phyloP scores from a whole-genome alignment of 1,140 invertebrate species.

The Caenorhabditis briggsae region DNA sequence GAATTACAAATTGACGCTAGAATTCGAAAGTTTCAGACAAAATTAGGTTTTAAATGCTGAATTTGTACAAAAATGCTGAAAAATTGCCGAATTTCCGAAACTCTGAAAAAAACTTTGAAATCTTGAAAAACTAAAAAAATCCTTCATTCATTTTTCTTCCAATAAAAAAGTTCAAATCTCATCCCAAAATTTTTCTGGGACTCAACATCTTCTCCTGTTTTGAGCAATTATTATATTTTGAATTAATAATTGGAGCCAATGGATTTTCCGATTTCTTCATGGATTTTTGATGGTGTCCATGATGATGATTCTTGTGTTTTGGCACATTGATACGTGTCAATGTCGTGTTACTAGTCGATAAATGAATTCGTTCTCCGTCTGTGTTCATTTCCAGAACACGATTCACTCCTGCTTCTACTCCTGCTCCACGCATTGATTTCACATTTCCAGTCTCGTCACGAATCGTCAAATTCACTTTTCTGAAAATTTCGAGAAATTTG shows the following conservation, averaged over 20 bases:
- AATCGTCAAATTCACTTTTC: slow-evolving; percentile 31
- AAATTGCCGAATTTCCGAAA: too few species aligned
- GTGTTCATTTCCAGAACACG: slow-evolving; percentile 33
- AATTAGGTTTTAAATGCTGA: too few species aligned
- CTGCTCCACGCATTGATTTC: slow-evolving; percentile 53
- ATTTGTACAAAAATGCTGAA: too few species aligned
- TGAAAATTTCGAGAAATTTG: background rate
- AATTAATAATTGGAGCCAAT: background rate
- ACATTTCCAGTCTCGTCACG: slow-evolving; percentile 7
- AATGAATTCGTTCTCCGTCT: background rate
- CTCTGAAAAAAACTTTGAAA: too few species aligned
- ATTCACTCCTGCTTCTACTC: slow-evolving; percentile 21
- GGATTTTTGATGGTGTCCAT: background rate
- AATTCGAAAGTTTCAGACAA: too few species aligned
- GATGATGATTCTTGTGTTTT: slow-evolving; percentile 15
- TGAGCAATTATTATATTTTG: slow-evolving; percentile 5
- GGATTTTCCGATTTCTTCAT: background rate
- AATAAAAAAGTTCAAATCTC: background rate
- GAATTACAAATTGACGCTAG: too few species aligned
- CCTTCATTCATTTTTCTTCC: too few species aligned
- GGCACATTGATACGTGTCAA: background rate
- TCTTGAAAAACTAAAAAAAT: too few species aligned
- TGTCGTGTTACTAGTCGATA: background rate
- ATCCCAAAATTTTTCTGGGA: slow-evolving; percentile 13
- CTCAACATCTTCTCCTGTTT: slow-evolving; percentile 44